These are phyloP conservation scores for Xylocopa sonorina DNA, from an alignment of 1,140 invertebrate genomes.

Conservation along the genomic window DNA sequence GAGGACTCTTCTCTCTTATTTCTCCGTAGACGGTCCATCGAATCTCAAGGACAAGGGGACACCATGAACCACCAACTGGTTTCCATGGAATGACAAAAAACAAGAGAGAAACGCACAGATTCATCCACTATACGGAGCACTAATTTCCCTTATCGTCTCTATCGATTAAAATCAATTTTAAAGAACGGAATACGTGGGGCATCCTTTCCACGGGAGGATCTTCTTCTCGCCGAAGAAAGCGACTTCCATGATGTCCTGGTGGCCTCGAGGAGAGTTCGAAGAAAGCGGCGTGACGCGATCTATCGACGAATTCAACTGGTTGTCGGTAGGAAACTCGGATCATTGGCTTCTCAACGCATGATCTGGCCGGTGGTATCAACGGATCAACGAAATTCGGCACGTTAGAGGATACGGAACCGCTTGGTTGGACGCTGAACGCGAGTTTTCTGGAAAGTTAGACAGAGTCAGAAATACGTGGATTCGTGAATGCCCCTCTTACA, in stretches of 20 bases:
- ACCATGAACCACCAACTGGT: background rate
- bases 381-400: background rate
- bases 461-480: constrained; percentile 47
- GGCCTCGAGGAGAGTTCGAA: background rate
- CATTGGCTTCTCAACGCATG: background rate
- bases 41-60: background rate
- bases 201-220: constrained; percentile 20
- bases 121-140: background rate
- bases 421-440: background rate
- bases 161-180: background rate
- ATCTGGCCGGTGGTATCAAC: background rate
- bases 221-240: constrained; percentile 41
- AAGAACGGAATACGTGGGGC: background rate
- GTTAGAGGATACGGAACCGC: background rate
- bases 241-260: constrained; percentile 31
- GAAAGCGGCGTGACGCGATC: constrained; percentile 10
- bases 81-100: background rate
- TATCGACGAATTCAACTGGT: background rate
- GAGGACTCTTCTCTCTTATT: background rate
- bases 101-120: background rate
- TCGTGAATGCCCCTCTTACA: constrained; percentile 72
- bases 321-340: background rate
- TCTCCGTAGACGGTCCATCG: background rate
- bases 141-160: background rate
- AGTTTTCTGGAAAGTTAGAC: constrained; percentile 5